These are phyloP conservation scores for Anoncus sp. DNA, from an alignment of 2,888 invertebrate genomes.

Conservation along the genomic window DNA sequence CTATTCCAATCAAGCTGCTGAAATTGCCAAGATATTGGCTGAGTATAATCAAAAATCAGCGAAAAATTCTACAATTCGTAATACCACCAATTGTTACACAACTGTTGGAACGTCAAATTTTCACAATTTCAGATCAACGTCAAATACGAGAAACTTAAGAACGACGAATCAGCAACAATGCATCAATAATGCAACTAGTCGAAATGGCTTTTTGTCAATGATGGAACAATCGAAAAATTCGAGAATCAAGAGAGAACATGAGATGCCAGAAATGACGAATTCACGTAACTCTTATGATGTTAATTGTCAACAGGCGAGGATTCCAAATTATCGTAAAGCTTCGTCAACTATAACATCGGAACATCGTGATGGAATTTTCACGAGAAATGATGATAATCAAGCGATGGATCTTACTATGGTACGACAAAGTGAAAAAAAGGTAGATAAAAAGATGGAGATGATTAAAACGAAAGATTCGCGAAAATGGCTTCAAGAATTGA, in stretches of 20 bases:
- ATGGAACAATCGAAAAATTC: conserved; percentile 41
- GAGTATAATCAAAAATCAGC: conserved; percentile 71
- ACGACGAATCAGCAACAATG: conserved; percentile 17
- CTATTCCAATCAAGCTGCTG: conserved; percentile 67
- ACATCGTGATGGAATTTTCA: conserved; percentile 3
- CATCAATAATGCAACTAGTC: conserved; percentile 1
- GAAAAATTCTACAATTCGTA: conserved; percentile 34
- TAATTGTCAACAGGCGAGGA: background rate
- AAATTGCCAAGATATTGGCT: conserved; percentile 74
- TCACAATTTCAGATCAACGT: conserved; percentile 22
- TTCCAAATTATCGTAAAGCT: conserved; percentile 5
- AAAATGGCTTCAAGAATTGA: conserved; percentile 73
- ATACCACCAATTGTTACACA: too few species aligned
- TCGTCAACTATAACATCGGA: conserved; percentile 35
- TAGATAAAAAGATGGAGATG: conserved; percentile 21
- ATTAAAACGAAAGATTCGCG: conserved; percentile 39
- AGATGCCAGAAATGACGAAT: conserved; percentile 2
- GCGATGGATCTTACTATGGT: conserved; percentile 61
- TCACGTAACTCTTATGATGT: conserved; percentile 6
- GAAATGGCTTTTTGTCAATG: conserved; percentile 38
- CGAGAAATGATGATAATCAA: conserved; percentile 36
- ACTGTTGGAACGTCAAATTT: conserved; percentile 37
- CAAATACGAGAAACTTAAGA: conserved; percentile 9
- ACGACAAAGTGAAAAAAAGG: conserved; percentile 33
- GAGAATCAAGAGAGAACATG: conserved; percentile 12